A percentile compares a stretch with the other conserved stretches of the same genome.
phyloP scores from a whole-genome alignment of 2,113 vertebrate species.

The Hippolais icterina region DNA sequence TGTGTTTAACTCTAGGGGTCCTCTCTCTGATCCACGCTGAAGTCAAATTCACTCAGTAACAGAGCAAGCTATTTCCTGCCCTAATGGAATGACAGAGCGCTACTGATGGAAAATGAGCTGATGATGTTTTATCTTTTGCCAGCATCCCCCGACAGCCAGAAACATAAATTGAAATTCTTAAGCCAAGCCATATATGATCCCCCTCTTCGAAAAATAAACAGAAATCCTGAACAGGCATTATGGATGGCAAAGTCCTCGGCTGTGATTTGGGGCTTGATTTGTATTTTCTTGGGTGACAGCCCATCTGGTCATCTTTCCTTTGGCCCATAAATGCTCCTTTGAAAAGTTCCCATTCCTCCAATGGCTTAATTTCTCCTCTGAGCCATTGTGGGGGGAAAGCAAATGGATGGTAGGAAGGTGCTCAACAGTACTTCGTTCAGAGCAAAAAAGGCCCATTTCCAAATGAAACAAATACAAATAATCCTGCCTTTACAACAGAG shows the following conservation, averaged over 20 bases:
- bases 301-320: conserved; percentile 50
- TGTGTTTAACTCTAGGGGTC: conserved; percentile 40
- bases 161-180: conserved; percentile 53
- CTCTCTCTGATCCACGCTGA: conserved; percentile 8
- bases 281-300: conserved; percentile 45
- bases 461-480: conserved; percentile 63
- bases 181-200: conserved; percentile 48
- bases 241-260: not conserved
- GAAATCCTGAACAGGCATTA: conserved; percentile 26
- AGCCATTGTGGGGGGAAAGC: not conserved
- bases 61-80: conserved; percentile 54
- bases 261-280: conserved; percentile 26
- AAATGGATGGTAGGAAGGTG: conserved; percentile 33
- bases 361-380: conserved; percentile 24
- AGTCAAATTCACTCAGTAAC: conserved; percentile 59
- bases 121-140: conserved; percentile 64
- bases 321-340: conserved; percentile 1
- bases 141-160: conserved; percentile 53
- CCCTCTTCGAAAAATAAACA: conserved; percentile 48
- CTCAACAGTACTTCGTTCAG: not conserved
- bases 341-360: conserved; percentile 9
- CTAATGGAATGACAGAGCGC: conserved; percentile 59
- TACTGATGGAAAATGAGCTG: conserved; percentile 64
- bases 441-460: conserved; percentile 35
- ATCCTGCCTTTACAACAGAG: conserved; percentile 38